phyloP scores from a whole-genome alignment of 2,797 vertebrate species.

The Sciurus vulgaris region DNA sequence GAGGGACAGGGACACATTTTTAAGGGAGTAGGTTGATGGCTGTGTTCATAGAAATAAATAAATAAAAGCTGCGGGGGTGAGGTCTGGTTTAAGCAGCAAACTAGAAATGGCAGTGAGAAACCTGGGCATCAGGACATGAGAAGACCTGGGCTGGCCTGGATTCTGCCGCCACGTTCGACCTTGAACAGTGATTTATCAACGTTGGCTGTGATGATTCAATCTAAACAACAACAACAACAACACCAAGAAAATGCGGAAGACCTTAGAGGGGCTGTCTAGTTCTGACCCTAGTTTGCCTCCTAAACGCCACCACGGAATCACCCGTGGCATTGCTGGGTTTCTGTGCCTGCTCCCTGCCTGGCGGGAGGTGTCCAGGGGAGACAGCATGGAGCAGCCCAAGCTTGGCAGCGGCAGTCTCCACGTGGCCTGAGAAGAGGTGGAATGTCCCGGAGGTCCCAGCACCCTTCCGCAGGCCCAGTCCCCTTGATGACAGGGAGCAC shows the following conservation, averaged over 20 bases:
- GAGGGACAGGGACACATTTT: slow-evolving; percentile 24
- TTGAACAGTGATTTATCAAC: not conserved
- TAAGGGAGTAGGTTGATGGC: not conserved
- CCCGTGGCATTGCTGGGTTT: accelerated
- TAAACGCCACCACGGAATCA: not conserved
- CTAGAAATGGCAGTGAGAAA: not conserved
- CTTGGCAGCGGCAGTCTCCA: not conserved
- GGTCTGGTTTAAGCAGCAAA: not conserved
- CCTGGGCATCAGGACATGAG: too few species aligned
- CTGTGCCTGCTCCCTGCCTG: not conserved
- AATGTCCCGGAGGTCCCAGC: not conserved
- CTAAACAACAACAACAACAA: not conserved
- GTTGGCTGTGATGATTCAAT: not conserved
- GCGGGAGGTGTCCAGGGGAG: not conserved
- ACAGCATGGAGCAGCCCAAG: not conserved
- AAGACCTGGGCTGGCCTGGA: not conserved
- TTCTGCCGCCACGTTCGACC: not conserved
- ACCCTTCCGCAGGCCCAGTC: not conserved
- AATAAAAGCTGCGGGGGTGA: not conserved
- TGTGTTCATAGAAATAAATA: not conserved
- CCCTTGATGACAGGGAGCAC: not conserved
- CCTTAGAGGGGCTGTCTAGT: not conserved
- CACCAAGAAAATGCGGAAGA: not conserved
- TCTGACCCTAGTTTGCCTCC: not conserved
- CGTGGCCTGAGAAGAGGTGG: not conserved